These are phyloP conservation scores for human (Homo sapiens) DNA, from an alignment of 2,113 vertebrate species.

Conservation along the genomic window GRCh38 chr12:18847501-18848000, in stretches of 20 bases:
- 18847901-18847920: background rate
- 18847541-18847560: background rate
- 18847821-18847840: background rate
- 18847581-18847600: background rate
- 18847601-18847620: background rate
- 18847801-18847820: background rate
- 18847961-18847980: background rate
- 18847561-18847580: background rate
- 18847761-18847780: background rate
- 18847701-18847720: background rate
- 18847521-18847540: background rate
- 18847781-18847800: background rate
- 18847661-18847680: background rate
- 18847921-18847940: background rate
- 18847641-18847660: background rate
- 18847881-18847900: background rate
- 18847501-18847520: background rate
- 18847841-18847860: background rate
- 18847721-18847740: background rate
- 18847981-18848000: background rate
- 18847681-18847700: background rate
- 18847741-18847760: background rate
- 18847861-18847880: background rate
- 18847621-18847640: background rate
- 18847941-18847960: background rate